These are phyloP conservation scores for Siniperca chuatsi DNA, from an alignment of 2,113 vertebrate species.

Conservation along the genomic window DNA sequence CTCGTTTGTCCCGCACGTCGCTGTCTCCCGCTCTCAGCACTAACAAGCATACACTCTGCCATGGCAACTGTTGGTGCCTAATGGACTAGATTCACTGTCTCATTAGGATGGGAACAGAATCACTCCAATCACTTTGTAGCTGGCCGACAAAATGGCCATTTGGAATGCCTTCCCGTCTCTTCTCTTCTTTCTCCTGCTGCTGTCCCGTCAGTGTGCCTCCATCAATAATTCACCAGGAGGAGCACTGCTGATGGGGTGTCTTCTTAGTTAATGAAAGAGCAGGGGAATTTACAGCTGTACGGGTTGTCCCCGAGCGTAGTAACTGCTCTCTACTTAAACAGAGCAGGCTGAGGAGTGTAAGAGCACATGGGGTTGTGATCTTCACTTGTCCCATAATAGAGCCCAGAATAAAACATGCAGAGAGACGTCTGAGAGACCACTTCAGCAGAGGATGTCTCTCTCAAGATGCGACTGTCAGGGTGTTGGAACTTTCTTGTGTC, in stretches of 20 bases:
- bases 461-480: neutral
- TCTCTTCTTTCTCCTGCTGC: constrained; percentile 28
- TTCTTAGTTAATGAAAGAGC: constrained; percentile 77
- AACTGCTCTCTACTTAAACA: constrained; percentile 56
- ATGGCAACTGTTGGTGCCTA: constrained; percentile 50
- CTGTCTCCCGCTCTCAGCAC: constrained; percentile 31
- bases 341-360: constrained; percentile 21
- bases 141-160: constrained; percentile 66
- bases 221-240: constrained; percentile 79
- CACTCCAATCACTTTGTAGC: constrained; percentile 68
- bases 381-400: constrained; percentile 41
- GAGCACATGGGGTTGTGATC: constrained; percentile 28
- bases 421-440: constrained; percentile 14
- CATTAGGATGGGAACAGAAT: constrained; percentile 65
- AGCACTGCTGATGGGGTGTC: constrained; percentile 64
- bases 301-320: constrained; percentile 1
- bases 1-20: constrained; percentile 46
- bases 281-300: constrained; percentile 68
- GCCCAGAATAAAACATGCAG: constrained; percentile 44
- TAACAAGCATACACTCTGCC: constrained; percentile 56
- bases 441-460: constrained; percentile 35
- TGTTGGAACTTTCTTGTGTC: neutral
- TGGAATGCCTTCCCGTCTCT: constrained; percentile 42
- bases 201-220: constrained; percentile 45
- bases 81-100: constrained; percentile 72